Conservation (phyloP, 1,140 invertebrate species). For the Hermetia illucens region DNA sequence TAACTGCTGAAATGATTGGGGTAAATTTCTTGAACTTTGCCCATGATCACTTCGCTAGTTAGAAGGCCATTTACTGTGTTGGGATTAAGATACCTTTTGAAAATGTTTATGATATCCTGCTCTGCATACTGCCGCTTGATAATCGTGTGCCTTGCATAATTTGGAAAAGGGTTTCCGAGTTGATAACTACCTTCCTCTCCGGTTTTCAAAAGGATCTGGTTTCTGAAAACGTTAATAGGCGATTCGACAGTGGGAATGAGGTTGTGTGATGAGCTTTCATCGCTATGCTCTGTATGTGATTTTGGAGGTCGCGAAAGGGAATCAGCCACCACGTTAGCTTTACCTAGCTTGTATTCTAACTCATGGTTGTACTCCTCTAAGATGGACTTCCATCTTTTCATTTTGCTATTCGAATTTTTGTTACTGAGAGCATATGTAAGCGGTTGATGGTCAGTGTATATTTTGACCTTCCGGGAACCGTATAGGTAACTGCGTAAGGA, state of each 20-base stretch:
- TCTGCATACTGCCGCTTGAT: no score
- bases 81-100: slow-evolving; percentile 1
- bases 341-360: slow-evolving; percentile 15
- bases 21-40: background rate
- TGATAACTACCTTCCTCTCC: background rate
- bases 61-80: background rate
- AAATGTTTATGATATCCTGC: background rate
- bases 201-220: background rate
- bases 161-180: background rate
- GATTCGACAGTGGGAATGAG: background rate
- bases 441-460: no score
- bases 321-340: slow-evolving; percentile 7
- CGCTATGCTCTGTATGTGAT: background rate
- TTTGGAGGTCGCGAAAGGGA: background rate
- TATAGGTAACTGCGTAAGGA: no score
- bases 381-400: slow-evolving; percentile 21
- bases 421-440: no score
- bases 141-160: background rate
- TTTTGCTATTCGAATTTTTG: no score
- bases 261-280: slow-evolving; percentile 1
- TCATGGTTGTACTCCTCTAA: slow-evolving; percentile 20
- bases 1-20: background rate
- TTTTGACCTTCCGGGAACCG: no score
- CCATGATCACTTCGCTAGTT: background rate
- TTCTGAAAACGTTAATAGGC: background rate